Conservation (phyloP, 2,888 invertebrate genomes). For the Spisula solida region DNA sequence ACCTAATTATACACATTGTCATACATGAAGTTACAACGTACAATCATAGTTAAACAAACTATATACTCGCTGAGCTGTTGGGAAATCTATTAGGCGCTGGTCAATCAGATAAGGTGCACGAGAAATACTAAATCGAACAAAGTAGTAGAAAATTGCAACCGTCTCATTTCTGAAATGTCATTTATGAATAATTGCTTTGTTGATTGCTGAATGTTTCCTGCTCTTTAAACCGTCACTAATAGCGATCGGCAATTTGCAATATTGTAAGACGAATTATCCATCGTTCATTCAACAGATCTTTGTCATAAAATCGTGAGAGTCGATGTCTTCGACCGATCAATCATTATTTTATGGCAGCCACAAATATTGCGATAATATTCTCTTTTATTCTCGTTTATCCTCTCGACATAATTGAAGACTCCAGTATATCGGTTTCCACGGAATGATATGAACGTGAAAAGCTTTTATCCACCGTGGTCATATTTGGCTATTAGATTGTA, state of each 20-base stretch:
- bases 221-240: neutral
- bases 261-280: slow-evolving; percentile 6
- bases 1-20: too few species aligned
- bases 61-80: neutral
- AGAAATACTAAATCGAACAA: neutral
- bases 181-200: slow-evolving; percentile 9
- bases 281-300: neutral
- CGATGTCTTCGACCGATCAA: too few species aligned
- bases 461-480: slow-evolving; percentile 26
- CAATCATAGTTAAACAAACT: too few species aligned
- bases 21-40: too few species aligned
- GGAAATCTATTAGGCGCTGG: too few species aligned
- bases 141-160: neutral
- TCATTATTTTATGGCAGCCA: neutral
- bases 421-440: neutral
- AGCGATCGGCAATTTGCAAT: neutral
- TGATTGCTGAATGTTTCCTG: neutral
- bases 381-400: slow-evolving; percentile 32
- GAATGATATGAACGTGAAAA: slow-evolving; percentile 37
- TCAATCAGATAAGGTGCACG: neutral
- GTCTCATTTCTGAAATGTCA: neutral
- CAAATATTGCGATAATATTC: neutral
- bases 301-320: neutral
- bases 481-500: slow-evolving; percentile 21
- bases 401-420: neutral